Evolutionary conservation across 2,888 invertebrate species (phyloP).

Genomic region (Resseliella maxima): DNA sequence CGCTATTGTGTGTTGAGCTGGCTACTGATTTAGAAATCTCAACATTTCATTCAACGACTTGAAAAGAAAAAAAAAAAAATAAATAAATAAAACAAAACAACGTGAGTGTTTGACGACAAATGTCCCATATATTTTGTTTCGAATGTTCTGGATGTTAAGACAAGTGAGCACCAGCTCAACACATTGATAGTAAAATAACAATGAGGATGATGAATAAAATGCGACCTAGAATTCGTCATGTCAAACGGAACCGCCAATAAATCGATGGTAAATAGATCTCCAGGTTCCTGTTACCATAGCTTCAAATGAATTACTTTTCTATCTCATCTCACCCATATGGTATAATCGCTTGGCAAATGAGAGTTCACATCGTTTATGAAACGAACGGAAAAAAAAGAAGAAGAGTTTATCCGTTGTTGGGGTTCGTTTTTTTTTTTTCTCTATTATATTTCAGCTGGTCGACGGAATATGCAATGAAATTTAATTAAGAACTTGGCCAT

Average conservation of each 20-base stretch:
- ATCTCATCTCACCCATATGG: too few species aligned
- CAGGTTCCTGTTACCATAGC: background rate
- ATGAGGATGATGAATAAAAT: background rate
- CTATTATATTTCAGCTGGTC: too few species aligned
- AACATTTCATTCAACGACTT: too few species aligned
- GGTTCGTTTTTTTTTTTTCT: too few species aligned
- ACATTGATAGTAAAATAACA: background rate
- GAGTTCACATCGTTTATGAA: background rate
- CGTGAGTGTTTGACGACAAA: background rate
- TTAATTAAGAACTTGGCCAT: background rate
- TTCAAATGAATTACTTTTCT: too few species aligned
- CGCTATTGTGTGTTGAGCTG: slow-evolving; percentile 26
- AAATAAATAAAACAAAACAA: too few species aligned
- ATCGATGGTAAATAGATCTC: slow-evolving; percentile 6
- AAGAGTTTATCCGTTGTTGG: background rate
- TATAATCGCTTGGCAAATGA: background rate
- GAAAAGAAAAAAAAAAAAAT: too few species aligned
- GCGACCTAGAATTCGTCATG: background rate
- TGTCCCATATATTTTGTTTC: background rate
- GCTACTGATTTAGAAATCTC: background rate
- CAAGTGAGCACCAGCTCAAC: background rate
- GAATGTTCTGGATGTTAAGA: background rate
- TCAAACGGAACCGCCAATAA: background rate
- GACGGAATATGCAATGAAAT: slow-evolving; percentile 6
- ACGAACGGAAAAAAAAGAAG: too few species aligned